Conservation (phyloP, 2,888 invertebrate genomes). For the Thymelicus lineola region DNA sequence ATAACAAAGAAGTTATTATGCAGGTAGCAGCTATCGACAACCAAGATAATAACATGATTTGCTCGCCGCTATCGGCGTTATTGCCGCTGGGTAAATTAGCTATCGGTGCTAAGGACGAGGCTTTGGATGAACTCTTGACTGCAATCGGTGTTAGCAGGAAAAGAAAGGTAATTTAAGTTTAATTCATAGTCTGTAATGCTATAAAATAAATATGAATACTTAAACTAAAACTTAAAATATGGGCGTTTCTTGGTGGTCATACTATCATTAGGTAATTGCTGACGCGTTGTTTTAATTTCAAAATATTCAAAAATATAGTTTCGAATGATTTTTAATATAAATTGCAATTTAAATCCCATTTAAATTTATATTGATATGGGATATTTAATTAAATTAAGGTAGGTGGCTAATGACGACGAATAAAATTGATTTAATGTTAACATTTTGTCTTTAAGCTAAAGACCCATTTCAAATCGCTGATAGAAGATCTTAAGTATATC, state of each 20-base stretch:
- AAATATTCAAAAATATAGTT: no score
- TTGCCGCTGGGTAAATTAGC: slow-evolving; percentile 62
- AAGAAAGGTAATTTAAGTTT: slow-evolving; percentile 41
- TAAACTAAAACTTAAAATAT: no score
- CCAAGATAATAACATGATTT: slow-evolving; percentile 50
- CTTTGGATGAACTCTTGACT: slow-evolving; percentile 49
- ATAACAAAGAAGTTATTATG: neutral
- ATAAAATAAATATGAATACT: no score
- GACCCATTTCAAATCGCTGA: slow-evolving; percentile 42
- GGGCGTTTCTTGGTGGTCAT: no score
- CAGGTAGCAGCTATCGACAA: slow-evolving; percentile 19
- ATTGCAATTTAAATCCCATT: no score
- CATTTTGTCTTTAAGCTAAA: slow-evolving; percentile 16
- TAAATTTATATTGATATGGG: no score
- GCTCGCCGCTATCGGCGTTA: slow-evolving; percentile 65
- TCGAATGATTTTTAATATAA: no score
- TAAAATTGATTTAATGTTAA: no score
- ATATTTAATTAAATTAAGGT: no score
- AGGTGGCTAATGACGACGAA: no score
- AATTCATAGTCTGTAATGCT: neutral
- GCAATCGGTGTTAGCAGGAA: slow-evolving; percentile 53
- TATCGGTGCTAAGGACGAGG: slow-evolving; percentile 53
- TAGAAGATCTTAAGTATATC: slow-evolving; percentile 47
- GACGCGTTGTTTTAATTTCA: no score
- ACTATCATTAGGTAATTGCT: no score